Evolutionary conservation across 2,888 invertebrate genomes (phyloP).

Genomic region (Brenthis daphne): DNA sequence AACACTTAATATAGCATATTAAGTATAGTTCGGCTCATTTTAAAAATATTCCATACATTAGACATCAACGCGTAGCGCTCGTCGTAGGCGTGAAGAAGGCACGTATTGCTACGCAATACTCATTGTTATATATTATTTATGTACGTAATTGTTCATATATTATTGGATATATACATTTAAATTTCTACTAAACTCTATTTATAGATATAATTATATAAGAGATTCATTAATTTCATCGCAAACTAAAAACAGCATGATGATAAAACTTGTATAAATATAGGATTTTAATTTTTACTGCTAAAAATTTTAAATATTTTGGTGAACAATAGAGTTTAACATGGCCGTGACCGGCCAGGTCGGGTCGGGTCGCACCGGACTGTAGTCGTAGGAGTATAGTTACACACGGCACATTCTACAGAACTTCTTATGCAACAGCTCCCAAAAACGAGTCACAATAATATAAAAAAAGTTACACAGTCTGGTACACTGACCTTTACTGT

Average conservation of each 20-base stretch:
- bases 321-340: not conserved
- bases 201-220: too few relatives aligned
- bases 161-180: too few relatives aligned
- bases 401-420: slow-evolving; percentile 14
- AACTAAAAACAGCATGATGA: too few relatives aligned
- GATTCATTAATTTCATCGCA: too few relatives aligned
- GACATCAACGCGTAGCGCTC: slow-evolving; percentile 24
- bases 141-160: too few relatives aligned
- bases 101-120: too few relatives aligned
- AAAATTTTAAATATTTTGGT: not conserved
- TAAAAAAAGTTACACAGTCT: slow-evolving; percentile 25
- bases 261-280: too few relatives aligned
- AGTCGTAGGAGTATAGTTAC: not conserved
- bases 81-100: slow-evolving; percentile 1
- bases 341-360: slow-evolving; percentile 8
- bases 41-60: slow-evolving; percentile 13
- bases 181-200: too few relatives aligned
- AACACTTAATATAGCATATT: too few relatives aligned
- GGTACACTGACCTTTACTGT: slow-evolving; percentile 34
- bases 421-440: slow-evolving; percentile 4
- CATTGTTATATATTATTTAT: too few relatives aligned
- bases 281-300: too few relatives aligned
- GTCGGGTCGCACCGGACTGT: not conserved
- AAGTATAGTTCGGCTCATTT: not conserved
- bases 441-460: slow-evolving; percentile 12